Base-by-base conservation (phyloP, 2,797 vertebrate genomes). In the Arnoldichthys spilopterus region DNA sequence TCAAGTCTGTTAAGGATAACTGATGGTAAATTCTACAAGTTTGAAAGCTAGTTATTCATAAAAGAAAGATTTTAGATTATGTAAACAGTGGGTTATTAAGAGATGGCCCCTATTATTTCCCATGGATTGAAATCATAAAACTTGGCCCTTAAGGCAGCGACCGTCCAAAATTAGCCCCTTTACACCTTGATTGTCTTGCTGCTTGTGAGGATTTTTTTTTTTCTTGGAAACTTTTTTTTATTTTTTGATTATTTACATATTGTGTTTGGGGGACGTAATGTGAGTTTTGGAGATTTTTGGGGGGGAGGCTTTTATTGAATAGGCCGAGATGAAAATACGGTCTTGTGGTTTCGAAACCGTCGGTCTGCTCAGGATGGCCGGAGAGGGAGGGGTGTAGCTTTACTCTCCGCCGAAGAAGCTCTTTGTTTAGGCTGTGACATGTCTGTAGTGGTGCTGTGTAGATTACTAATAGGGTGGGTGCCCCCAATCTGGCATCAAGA, bases 301-400 rank as follows among this genome's bases (percentile, higher is more conserved):
- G 62, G 6, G 24, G 16, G 4, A 49, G 4, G 37, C 15, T 51
- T 16, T 61, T 62, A 62, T 53, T 80, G 72, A 69, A 37, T n/a
- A 32, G n/a, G n/a, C 66, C 2, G 43, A 28, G 78, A 37, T 34
- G 72, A 30, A n/a, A 58, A 0, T 71, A n/a, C 67, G 56, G 73
- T 76, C 45, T 76, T 74, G 78, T 69, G 72, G 63, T 74, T 66
- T 64, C 26, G 20, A 74, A 37, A 64, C 58, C 32, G 71, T 70
- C 58, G 34, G 78, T 63, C 56, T 70, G 66, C 61, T 76, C 51
- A 56, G 61, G 51, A 59, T 43, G 68, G 63, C 40, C 22, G 2
- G 56, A 63, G 16, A 73, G 24, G 30, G 71, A 79, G 13, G 40
- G 47, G n/a, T 28, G 18, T 1, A 53, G 59, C 76, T 72, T 63